Evolutionary conservation across 2,797 vertebrate genomes (phyloP).

Genomic region (Chloroceryle inda): DNA sequence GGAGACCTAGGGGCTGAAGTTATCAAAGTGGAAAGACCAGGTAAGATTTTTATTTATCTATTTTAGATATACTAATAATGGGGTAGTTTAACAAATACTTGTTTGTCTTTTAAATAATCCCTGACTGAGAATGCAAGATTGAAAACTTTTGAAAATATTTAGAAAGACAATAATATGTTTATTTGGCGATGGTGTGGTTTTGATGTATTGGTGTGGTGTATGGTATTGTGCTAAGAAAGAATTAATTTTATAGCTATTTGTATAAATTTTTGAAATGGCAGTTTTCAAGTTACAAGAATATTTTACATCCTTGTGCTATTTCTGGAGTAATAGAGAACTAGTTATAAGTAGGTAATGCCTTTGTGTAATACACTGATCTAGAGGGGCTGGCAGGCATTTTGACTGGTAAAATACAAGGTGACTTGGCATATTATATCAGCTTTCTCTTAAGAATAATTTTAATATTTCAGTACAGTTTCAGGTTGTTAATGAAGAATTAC

Average conservation of each 20-base stretch:
- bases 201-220: background rate
- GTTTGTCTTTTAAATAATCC: background rate
- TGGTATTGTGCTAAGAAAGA: background rate
- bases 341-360: background rate
- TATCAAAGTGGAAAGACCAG: slow-evolving; percentile 95
- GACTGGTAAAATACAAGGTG: background rate
- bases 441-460: background rate
- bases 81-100: background rate
- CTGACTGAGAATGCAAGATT: background rate
- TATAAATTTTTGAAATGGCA: background rate
- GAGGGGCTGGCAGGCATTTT: background rate
- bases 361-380: background rate
- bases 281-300: background rate
- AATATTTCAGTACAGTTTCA: background rate
- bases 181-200: background rate
- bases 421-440: background rate
- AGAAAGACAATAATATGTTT: background rate
- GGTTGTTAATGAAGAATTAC: background rate
- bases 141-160: background rate
- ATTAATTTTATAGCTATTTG: background rate
- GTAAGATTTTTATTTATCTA: slow-evolving; percentile 74
- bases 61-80: background rate
- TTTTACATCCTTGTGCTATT: background rate
- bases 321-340: background rate
- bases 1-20: slow-evolving; percentile 95